Evolutionary conservation across 1,140 invertebrate genomes (phyloP).

Genomic region (Ceratosolen solmsi): DNA sequence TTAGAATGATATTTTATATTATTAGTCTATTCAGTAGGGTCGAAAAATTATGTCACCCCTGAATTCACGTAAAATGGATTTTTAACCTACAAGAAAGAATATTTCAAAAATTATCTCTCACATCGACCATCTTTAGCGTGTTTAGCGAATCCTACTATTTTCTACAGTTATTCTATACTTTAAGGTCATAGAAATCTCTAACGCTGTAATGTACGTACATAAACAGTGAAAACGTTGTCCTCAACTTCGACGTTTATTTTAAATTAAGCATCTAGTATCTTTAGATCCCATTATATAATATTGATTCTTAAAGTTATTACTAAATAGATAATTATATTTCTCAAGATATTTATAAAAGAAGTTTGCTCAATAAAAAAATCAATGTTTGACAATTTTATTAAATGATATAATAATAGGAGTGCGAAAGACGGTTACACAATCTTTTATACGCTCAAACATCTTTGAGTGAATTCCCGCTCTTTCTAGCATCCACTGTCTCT

Average conservation of each 20-base stretch:
- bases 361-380: not conserved
- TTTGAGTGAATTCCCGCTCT: not conserved
- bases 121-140: too few relatives aligned
- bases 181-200: not conserved
- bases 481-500: too few relatives aligned
- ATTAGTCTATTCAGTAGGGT: too few relatives aligned
- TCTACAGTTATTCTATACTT: not conserved
- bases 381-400: not conserved
- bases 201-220: not conserved
- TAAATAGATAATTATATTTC: not conserved
- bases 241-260: not conserved
- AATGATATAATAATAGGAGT: too few relatives aligned
- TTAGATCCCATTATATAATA: not conserved
- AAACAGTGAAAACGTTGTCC: not conserved
- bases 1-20: too few relatives aligned
- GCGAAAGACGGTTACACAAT: not conserved
- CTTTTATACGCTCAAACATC: not conserved
- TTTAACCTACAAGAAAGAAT: too few relatives aligned
- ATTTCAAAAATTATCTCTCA: too few relatives aligned
- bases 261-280: too few relatives aligned
- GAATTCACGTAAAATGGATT: too few relatives aligned
- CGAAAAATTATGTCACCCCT: too few relatives aligned
- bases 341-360: not conserved
- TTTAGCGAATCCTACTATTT: not conserved
- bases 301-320: not conserved